phyloP scores from a whole-genome alignment of 2,888 invertebrate species.

The Yponomeuta malinellus region DNA sequence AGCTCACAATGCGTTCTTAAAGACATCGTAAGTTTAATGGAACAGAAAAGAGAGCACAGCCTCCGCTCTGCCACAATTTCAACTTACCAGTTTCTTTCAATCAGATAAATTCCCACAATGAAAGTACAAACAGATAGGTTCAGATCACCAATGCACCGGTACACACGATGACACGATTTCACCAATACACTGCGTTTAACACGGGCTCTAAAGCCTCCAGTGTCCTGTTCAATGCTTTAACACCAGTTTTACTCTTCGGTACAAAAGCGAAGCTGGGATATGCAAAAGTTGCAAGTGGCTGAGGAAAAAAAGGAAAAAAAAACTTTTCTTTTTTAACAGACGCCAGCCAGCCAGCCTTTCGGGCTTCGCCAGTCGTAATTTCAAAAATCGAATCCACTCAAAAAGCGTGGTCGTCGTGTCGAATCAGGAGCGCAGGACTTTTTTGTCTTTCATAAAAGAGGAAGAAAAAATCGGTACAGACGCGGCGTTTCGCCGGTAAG shows the following conservation, averaged over 20 bases:
- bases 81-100: slow-evolving; percentile 57
- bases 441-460: slow-evolving; percentile 19
- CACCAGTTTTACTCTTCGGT: slow-evolving; percentile 13
- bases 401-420: slow-evolving; percentile 23
- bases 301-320: slow-evolving; percentile 28
- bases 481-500: slow-evolving; percentile 34
- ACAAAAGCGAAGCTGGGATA: background rate
- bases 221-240: slow-evolving; percentile 12
- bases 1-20: background rate
- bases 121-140: slow-evolving; percentile 51
- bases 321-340: background rate
- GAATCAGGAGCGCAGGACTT: background rate
- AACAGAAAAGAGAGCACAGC: slow-evolving; percentile 41
- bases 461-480: slow-evolving; percentile 33
- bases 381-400: background rate
- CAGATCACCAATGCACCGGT: slow-evolving; percentile 35
- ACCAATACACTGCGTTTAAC: slow-evolving; percentile 31
- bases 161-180: slow-evolving; percentile 22
- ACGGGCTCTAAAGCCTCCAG: background rate
- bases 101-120: slow-evolving; percentile 57
- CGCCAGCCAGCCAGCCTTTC: background rate
- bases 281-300: slow-evolving; percentile 19
- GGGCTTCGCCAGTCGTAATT: background rate
- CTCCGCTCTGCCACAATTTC: slow-evolving; percentile 8
- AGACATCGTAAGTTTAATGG: background rate